Base-by-base conservation (phyloP, 2,888 invertebrate species). In the Pardosa pseudoannulata region DNA sequence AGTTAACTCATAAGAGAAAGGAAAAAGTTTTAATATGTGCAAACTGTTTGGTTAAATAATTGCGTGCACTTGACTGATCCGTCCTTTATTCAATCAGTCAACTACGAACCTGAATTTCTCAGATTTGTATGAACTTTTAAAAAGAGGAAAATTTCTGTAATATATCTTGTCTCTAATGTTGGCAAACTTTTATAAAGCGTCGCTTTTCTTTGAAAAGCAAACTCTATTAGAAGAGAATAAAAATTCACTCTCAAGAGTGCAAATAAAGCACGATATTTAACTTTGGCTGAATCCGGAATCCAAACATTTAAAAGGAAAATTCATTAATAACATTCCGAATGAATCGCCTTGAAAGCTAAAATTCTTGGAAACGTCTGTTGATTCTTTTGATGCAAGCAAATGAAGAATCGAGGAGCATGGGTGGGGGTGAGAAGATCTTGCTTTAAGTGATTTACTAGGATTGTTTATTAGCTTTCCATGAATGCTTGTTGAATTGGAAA, bases 181-280 rank as follows among this genome's bases (percentile, higher is more conserved):
- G 23, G 23, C 19, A 56, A 56, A 2, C 56, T 56, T 23, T 56
- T 16, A 23, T 56, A 23, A n/a, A 19, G 3, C 13, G 56, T 23
- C 19, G 56, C 56, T 23, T 56, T 23, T 23, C 16, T 56, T 23
- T 19, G 23, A 56, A 56, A 56, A 56, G 56, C 56, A 56, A 56
- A 56, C 56, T 56, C 1, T 11, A 2, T 56, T 56, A 56, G 23
- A 56, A 56, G 56, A 2, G 23, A 11, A 56, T 7, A 56, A 23
- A 56, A 23, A 23, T 56, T 56, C 56, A 56, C 56, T 56, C 23
- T 56, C 56, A n/a, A 23, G 19, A 56, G 56, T 23, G 23, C 56
- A 56, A 56, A 56, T 56, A 23, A 56, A 56, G 56, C 56, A 16
- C 56, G 23, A 56, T 56, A 56, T 56, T 56, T 56, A n/a, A 56